Base-by-base conservation (phyloP, 2,888 invertebrate species). In the Blera fallax region DNA sequence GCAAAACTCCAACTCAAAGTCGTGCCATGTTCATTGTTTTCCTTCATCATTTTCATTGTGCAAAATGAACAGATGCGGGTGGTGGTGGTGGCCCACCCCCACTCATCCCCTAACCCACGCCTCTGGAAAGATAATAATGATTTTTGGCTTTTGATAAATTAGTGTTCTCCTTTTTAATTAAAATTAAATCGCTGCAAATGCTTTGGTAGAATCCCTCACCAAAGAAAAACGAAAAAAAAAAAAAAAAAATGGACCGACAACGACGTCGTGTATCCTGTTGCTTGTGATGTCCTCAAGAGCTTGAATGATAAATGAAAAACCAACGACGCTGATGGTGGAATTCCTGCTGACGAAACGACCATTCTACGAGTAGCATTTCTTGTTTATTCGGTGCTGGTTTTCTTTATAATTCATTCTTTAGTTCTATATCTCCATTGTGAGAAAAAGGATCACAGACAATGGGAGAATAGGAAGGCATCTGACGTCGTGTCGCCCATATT, bases 81-180 rank as follows among this genome's bases (percentile, higher is more conserved):
- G 40, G 24, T 37, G 65, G 29, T 45, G 64, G 40, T 50, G 10
- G 24, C 2, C 14, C n/a, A 21, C 21, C 21, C 4, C n/a, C n/a
- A n/a, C n/a, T n/a, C 4, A 43, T 7, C 11, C 3, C 16, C 1
- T 4, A 8, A 11, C 10, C 18, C 8, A 34, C 54, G 32, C 43
- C 64, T 29, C 48, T 48, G 24, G 69, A 64, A 48, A 60, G 76
- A 80, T 79, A 74, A 79, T 84, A 79, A 84, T 84, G 84, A 80
- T 74, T 84, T 78, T 80, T 79, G 74, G 84, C 69, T 70, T 64
- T 74, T 79, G 80, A 84, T 80, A 84, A 84, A 84, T 84, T 84
- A 84, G 84, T 80, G 80, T 76, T 84, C 74, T 79, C 65, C 69
- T 79, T 80, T 84, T 84, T 79, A 84, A 84, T 84, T 84, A 84